These are phyloP conservation scores for Chiloscyllium punctatum DNA, from an alignment of 2,797 vertebrate genomes.

Conservation along the genomic window DNA sequence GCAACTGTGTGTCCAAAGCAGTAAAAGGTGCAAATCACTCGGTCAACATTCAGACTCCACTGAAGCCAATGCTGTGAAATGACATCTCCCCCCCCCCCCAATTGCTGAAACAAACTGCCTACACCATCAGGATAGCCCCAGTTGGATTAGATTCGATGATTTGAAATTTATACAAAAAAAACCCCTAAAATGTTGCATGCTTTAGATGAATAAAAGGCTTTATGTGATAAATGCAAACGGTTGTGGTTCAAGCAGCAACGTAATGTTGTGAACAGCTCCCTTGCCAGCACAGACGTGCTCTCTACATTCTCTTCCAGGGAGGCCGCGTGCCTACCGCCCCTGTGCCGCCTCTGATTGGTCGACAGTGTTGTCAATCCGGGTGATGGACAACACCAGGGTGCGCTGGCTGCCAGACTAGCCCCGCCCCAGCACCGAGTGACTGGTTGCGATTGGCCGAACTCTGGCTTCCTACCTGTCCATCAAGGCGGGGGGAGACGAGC, in stretches of 20 bases:
- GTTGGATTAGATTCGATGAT: background rate
- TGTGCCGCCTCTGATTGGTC: background rate
- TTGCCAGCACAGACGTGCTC: background rate
- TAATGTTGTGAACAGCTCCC: background rate
- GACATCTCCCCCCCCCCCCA: background rate
- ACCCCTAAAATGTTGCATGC: background rate
- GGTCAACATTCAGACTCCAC: background rate
- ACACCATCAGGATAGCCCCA: background rate
- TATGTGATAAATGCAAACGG: background rate
- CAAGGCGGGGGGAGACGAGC: too few species aligned
- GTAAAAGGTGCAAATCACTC: background rate
- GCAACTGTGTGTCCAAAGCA: too few species aligned
- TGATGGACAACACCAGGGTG: background rate
- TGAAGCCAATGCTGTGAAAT: background rate
- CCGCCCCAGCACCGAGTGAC: background rate
- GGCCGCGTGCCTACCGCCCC: background rate
- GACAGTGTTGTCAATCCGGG: background rate
- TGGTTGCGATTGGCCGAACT: background rate
- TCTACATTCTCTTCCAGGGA: background rate
- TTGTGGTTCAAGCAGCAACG: background rate
- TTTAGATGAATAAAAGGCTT: background rate
- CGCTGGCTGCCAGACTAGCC: background rate
- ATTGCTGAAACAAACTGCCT: background rate
- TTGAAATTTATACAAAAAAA: background rate
- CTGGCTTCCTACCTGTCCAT: background rate